Evolutionary conservation across 2,888 invertebrate species (phyloP).

Genomic region (Rhingia campestris): DNA sequence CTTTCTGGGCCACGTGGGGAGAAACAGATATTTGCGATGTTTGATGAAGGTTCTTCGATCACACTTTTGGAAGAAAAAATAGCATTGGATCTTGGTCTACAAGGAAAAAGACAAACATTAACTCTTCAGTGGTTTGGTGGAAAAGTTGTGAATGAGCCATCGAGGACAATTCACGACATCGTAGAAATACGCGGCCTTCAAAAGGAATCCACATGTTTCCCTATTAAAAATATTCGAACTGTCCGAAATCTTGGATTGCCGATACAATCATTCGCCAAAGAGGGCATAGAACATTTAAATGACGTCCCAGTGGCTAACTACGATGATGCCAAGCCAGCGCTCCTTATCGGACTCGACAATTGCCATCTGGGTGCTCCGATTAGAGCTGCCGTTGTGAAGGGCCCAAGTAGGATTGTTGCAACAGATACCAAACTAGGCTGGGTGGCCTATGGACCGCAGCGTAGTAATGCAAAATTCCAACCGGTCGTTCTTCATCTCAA

Average conservation of each 20-base stretch:
- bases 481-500: neutral
- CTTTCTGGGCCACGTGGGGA: constrained; percentile 4
- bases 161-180: neutral
- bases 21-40: neutral
- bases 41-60: constrained; percentile 20
- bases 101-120: constrained; percentile 19
- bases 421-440: neutral
- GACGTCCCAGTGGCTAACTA: neutral
- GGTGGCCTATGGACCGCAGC: neutral
- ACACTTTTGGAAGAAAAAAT: neutral
- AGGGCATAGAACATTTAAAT: neutral
- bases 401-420: neutral
- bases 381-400: neutral
- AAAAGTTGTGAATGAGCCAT: constrained; percentile 39
- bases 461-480: neutral
- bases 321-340: neutral
- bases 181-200: neutral
- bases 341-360: neutral
- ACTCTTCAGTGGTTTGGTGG: constrained; percentile 72
- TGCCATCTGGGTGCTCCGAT: neutral
- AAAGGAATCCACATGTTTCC: neutral
- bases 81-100: neutral
- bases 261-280: neutral
- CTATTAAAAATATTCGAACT: neutral
- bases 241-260: neutral